Evolutionary conservation across 2,888 invertebrate species (phyloP).

Genomic region (Eupithecia vulgata): DNA sequence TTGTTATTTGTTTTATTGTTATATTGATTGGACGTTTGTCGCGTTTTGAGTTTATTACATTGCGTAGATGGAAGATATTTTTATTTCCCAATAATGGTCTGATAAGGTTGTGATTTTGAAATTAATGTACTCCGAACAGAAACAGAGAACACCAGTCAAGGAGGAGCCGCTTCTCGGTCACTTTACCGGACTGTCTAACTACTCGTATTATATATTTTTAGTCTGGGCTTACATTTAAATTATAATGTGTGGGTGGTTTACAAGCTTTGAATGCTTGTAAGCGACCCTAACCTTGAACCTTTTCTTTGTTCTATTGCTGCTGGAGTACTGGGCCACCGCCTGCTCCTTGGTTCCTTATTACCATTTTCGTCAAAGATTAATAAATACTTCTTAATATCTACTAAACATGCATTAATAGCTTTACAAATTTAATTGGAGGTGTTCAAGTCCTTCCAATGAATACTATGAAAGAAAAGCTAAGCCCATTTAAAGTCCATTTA

Average conservation of each 20-base stretch:
- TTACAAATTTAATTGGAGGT: neutral
- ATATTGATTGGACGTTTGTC: neutral
- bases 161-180: neutral
- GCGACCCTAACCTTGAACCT: no score
- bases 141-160: neutral
- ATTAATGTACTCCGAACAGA: neutral
- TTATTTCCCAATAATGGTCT: neutral
- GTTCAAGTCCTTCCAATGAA: slow-evolving; percentile 5
- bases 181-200: neutral
- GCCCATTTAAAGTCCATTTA: slow-evolving; percentile 39
- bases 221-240: neutral
- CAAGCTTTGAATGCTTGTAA: neutral
- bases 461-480: slow-evolving; percentile 36
- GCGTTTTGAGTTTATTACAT: neutral
- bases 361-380: no score
- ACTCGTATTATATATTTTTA: neutral
- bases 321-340: neutral
- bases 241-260: neutral
- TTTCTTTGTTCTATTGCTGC: neutral
- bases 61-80: neutral
- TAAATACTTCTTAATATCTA: no score
- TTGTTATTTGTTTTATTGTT: neutral
- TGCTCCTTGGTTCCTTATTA: no score
- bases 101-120: neutral
- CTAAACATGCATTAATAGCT: neutral